These are phyloP conservation scores for Prosapia bicincta DNA, from an alignment of 2,888 invertebrate species.

Conservation along the genomic window DNA sequence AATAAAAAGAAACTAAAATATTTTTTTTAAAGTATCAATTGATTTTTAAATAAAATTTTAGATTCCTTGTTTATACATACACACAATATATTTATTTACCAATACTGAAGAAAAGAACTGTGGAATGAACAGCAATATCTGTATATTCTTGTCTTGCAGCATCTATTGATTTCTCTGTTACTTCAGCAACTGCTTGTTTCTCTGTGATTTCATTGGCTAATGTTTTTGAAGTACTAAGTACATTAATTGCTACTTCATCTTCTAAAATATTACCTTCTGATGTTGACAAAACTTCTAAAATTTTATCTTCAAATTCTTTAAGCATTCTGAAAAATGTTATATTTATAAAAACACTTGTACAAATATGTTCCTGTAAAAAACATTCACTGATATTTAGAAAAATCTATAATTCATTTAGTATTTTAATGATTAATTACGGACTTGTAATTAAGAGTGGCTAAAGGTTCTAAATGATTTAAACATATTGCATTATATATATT, in stretches of 20 bases:
- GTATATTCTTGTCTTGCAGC: slow-evolving; percentile 78
- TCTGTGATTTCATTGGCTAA: slow-evolving; percentile 87
- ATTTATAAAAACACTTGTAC: neutral
- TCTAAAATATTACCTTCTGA: slow-evolving; percentile 80
- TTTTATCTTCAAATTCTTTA: slow-evolving; percentile 89
- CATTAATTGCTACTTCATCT: slow-evolving; percentile 86
- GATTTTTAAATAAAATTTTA: no score
- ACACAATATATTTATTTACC: no score
- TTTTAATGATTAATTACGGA: no score
- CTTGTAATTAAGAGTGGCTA: no score
- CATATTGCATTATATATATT: no score
- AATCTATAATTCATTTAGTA: neutral
- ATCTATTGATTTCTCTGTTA: slow-evolving; percentile 88
- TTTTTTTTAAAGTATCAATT: no score
- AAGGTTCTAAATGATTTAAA: neutral
- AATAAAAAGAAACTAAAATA: no score
- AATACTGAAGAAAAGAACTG: slow-evolving; percentile 87
- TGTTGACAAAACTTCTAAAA: slow-evolving; percentile 70
- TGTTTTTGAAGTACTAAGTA: slow-evolving; percentile 85
- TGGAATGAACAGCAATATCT: slow-evolving; percentile 87
- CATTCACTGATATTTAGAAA: neutral
- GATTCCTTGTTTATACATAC: no score
- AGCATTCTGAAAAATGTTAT: slow-evolving; percentile 52
- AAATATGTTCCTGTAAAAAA: neutral
- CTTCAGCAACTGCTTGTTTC: slow-evolving; percentile 85